phyloP scores from a whole-genome alignment of 2,888 invertebrate genomes.

The Terebella lapidaria region DNA sequence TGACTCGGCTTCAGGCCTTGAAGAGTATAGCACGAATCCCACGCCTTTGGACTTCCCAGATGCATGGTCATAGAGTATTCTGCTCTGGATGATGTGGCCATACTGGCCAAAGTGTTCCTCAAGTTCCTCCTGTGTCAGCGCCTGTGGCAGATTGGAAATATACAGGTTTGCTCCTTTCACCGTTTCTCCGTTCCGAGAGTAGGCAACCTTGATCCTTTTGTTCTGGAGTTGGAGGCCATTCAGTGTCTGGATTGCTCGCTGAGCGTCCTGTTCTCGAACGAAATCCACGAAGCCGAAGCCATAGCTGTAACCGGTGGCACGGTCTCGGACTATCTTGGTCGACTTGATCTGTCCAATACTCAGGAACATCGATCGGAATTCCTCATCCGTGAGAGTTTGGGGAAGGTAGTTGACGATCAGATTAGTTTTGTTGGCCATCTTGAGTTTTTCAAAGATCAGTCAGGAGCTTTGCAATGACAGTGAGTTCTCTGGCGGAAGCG shows the following conservation, averaged over 20 bases:
- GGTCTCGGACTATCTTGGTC: conserved; percentile 66
- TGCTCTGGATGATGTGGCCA: conserved; percentile 86
- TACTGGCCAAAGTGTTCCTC: conserved; percentile 81
- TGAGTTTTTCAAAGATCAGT: not conserved
- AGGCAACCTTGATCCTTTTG: conserved; percentile 89
- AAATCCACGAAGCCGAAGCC: conserved; percentile 95
- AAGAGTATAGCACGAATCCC: conserved; percentile 77
- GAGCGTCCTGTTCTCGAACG: conserved; percentile 76
- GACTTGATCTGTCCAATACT: conserved; percentile 84
- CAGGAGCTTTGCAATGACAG: not conserved
- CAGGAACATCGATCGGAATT: conserved; percentile 81
- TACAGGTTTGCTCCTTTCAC: conserved; percentile 92
- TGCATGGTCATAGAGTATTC: conserved; percentile 81
- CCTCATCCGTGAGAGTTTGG: conserved; percentile 86
- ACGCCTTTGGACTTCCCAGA: conserved; percentile 84
- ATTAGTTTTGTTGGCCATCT: conserved; percentile 56
- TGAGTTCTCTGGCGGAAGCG: not conserved
- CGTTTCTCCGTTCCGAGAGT: conserved; percentile 83
- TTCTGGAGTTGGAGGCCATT: conserved; percentile 85
- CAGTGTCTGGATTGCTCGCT: conserved; percentile 76
- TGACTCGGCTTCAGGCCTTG: conserved; percentile 41
- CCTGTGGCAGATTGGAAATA: conserved; percentile 76
- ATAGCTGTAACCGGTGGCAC: conserved; percentile 83
- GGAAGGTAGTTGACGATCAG: conserved; percentile 93
- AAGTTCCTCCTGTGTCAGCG: conserved; percentile 67